Base-by-base conservation (phyloP, 2,888 invertebrate genomes). In the Brachyopa scutellaris region DNA sequence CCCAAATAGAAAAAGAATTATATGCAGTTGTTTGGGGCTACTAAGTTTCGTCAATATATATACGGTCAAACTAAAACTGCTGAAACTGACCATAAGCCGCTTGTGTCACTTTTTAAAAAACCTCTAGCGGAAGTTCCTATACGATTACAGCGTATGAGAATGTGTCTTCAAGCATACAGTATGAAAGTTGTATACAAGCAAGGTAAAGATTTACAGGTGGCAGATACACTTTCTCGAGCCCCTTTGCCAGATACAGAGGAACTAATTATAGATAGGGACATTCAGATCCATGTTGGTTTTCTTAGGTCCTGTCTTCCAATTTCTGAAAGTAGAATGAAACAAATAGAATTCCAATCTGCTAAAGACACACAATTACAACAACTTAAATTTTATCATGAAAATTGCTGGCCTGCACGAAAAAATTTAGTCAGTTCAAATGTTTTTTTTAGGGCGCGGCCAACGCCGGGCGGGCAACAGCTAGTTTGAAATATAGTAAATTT, bases 11-110 rank as follows among this genome's bases (percentile, higher is more conserved):
- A 62, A 88, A 88, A 82, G 87, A 88, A 57, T 55, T 85, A 3
- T 70, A 87, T 19, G 87, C 87, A 0, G 87, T 88, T 51, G 78
- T 87, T 87, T 76, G 87, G 85, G 0, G 86, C 87, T 64, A 64
- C 74, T 21, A 86, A 85, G 45, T 88, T 87, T 76, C 85, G 86
- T 17, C 86, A 87, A 64, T 70, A 76, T 38, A 49, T 64, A 26
- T 82, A 70, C 49, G 70, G 72, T 9, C 53, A 49, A 49, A 26
- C 38, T 5, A 31, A 45, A 1, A 15, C 26, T 1, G 55, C 64
- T n/a, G 57, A 76, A 57, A 76, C 82, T 31, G 74, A 76, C 64
- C 82, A 82, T 33, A 76, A 82, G 19, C 82, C 67, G 2, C 21
- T 77, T 11, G 55, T 49, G 1, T 49, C 38, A 5, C 21, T 62